Percentiles rank a stretch among this genome's conserved stretches.
Conservation (phyloP, 1,140 invertebrate genomes). For the Ectropis grisescens region DNA sequence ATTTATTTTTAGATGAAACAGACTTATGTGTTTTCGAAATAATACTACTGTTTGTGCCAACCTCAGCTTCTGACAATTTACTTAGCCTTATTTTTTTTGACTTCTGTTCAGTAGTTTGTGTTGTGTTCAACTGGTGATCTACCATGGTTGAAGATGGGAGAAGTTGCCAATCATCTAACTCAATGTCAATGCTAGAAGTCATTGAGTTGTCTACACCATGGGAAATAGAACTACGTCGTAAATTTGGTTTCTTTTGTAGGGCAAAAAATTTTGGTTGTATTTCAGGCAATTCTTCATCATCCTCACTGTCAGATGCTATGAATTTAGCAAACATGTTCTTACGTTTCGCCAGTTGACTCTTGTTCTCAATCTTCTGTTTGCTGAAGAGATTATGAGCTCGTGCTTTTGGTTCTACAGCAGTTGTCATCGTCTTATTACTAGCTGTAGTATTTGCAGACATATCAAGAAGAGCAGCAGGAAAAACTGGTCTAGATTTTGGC, state of each 20-base stretch:
- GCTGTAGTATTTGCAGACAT: constrained; percentile 38
- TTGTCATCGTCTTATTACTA: constrained; percentile 31
- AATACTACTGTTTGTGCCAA: no score
- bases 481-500: constrained; percentile 27
- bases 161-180: constrained; percentile 46
- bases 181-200: constrained; percentile 38
- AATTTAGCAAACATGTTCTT: constrained; percentile 55
- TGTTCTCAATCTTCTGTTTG: no score
- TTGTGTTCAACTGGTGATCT: constrained; percentile 32
- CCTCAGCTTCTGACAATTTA: constrained; percentile 21
- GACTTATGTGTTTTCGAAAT: constrained; percentile 13
- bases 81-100: constrained; percentile 26
- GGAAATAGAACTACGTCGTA: constrained; percentile 15
- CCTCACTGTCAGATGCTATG: constrained; percentile 48
- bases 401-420: constrained; percentile 16
- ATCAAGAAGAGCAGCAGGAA: constrained; percentile 36
- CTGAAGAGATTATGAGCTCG: constrained; percentile 44
- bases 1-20: constrained; percentile 12
- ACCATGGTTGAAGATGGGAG: constrained; percentile 58
- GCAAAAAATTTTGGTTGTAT: constrained; percentile 41
- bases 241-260: constrained; percentile 24
- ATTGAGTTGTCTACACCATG: constrained; percentile 18
- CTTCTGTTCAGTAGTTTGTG: constrained; percentile 18
- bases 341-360: constrained; percentile 32
- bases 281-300: constrained; percentile 52